A percentile compares a stretch with the other conserved stretches of the same genome.
phyloP scores from a whole-genome alignment of 23 tunicate species.

The Oikopleura dioica region DNA sequence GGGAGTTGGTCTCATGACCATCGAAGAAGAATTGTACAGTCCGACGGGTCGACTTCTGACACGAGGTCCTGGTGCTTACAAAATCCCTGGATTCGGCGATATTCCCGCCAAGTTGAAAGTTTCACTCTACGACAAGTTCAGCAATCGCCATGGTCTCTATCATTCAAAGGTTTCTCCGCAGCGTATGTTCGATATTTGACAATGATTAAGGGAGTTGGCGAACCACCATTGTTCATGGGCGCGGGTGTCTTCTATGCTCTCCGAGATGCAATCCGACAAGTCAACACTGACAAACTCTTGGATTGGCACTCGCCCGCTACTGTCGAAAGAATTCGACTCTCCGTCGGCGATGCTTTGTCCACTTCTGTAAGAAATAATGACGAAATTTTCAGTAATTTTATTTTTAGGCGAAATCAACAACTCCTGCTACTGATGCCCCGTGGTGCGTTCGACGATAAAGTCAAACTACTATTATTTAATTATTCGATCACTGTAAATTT shows the following conservation, averaged over 20 bases:
- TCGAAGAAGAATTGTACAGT: slow-evolving; percentile 45
- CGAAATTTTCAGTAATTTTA: slow-evolving; percentile 19
- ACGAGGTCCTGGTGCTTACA: slow-evolving; percentile 62
- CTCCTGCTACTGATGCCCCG: background rate
- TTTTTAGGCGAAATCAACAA: background rate
- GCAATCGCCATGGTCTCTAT: too few species aligned
- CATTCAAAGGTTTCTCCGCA: too few species aligned
- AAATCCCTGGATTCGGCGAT: slow-evolving; percentile 73
- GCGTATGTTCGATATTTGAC: background rate
- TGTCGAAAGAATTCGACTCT: slow-evolving; percentile 60
- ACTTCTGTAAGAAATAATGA: slow-evolving; percentile 18
- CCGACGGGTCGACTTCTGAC: slow-evolving; percentile 36
- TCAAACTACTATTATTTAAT: too few species aligned
- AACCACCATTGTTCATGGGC: slow-evolving; percentile 62
- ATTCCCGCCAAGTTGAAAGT: slow-evolving; percentile 48
- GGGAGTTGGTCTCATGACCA: slow-evolving; percentile 49
- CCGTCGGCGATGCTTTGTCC: slow-evolving; percentile 40
- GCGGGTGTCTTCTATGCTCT: slow-evolving; percentile 59
- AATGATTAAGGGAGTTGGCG: slow-evolving; percentile 48
- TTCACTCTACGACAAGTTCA: too few species aligned
- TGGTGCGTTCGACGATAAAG: background rate
- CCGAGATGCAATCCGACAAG: slow-evolving; percentile 43
- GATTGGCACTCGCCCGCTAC: slow-evolving; percentile 42
- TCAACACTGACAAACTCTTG: slow-evolving; percentile 24
- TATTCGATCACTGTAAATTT: too few species aligned